A percentile compares a stretch with the other conserved stretches of the same genome.
Evolutionary conservation across 2,888 invertebrate genomes (phyloP).

Genomic region (Hermodice carunculata): DNA sequence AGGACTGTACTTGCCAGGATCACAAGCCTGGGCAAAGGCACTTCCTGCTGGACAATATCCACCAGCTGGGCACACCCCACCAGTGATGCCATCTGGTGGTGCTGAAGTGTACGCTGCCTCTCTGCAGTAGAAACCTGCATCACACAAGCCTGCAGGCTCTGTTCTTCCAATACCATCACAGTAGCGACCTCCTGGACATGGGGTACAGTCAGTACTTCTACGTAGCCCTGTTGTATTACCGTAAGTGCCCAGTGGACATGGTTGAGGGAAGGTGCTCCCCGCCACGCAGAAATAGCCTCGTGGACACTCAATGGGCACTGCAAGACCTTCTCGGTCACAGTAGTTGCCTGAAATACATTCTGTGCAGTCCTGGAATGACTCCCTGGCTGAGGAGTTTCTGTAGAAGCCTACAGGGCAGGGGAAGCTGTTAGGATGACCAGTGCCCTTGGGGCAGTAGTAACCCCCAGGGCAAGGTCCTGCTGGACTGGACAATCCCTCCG

Average conservation of each 20-base stretch:
- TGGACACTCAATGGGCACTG: conserved; percentile 61
- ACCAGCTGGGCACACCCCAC: conserved; percentile 65
- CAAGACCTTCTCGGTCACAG: conserved; percentile 62
- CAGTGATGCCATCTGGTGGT: conserved; percentile 65
- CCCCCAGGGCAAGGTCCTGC: conserved; percentile 65
- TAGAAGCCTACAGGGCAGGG: conserved; percentile 67
- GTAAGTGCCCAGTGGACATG: conserved; percentile 67
- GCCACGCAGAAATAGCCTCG: conserved; percentile 64
- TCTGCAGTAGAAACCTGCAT: conserved; percentile 52
- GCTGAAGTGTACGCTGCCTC: conserved; percentile 67
- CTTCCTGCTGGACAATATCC: conserved; percentile 65
- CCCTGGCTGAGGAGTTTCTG: conserved; percentile 62
- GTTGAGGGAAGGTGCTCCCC: conserved; percentile 58
- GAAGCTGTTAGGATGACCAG: conserved; percentile 49
- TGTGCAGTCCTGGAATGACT: conserved; percentile 64
- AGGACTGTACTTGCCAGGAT: conserved; percentile 61
- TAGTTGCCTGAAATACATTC: conserved; percentile 65
- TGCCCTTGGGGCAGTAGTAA: conserved; percentile 65
- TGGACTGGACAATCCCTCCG: conserved; percentile 52
- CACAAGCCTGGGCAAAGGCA: conserved; percentile 57
- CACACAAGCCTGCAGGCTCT: conserved; percentile 56
- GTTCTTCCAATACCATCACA: conserved; percentile 66
- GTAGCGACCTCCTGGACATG: conserved; percentile 66
- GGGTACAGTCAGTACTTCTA: conserved; percentile 63
- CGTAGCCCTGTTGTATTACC: conserved; percentile 57